Conservation (phyloP, 2,888 invertebrate species). For the Helobdella robusta region DNA sequence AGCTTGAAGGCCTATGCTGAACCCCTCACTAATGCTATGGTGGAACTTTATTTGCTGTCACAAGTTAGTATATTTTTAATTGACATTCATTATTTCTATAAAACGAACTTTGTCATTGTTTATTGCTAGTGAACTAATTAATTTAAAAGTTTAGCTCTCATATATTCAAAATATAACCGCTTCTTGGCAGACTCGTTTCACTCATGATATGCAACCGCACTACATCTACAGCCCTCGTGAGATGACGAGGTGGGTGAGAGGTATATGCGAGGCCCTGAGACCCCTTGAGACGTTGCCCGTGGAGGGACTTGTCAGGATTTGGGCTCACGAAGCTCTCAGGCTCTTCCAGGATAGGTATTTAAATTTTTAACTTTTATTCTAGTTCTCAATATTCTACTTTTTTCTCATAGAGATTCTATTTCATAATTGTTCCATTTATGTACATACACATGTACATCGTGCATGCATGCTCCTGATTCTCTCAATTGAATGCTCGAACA, state of each 20-base stretch:
- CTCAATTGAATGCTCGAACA: too few species aligned
- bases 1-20: conserved; percentile 84
- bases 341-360: conserved; percentile 69
- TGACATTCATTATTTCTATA: too few species aligned
- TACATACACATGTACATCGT: not conserved
- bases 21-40: conserved; percentile 96
- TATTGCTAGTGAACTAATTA: too few species aligned
- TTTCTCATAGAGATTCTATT: not conserved
- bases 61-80: conserved; percentile 54
- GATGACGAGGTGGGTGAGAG: conserved; percentile 97
- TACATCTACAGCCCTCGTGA: conserved; percentile 96
- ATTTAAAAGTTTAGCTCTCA: too few species aligned
- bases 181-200: conserved; percentile 69
- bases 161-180: too few species aligned
- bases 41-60: conserved; percentile 88
- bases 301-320: conserved; percentile 90
- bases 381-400: not conserved
- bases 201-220: conserved; percentile 99
- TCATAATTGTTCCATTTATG: not conserved
- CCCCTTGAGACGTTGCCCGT: conserved; percentile 82
- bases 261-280: conserved; percentile 93
- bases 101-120: too few species aligned
- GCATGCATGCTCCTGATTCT: too few species aligned
- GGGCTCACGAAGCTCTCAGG: conserved; percentile 96
- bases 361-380: too few species aligned